Evolutionary conservation across 2,888 invertebrate genomes (phyloP).

Genomic region (Lithosia quadra): DNA sequence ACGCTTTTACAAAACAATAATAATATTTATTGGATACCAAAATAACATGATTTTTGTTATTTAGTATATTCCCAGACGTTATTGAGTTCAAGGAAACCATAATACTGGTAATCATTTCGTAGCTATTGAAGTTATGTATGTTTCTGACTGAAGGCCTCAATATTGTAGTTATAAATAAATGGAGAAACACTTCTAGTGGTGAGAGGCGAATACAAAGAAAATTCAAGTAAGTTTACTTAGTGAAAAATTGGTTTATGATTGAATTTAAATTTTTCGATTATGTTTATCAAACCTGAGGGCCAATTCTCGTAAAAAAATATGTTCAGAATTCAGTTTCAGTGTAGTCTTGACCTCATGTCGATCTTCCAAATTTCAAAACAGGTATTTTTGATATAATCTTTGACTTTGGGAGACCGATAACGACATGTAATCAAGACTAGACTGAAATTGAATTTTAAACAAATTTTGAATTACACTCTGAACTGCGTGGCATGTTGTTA

Average conservation of each 20-base stretch:
- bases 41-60: slow-evolving; percentile 33
- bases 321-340: too few relatives aligned
- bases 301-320: too few relatives aligned
- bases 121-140: not conserved
- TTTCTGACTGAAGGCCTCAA: not conserved
- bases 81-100: not conserved
- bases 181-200: not conserved
- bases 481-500: too few relatives aligned
- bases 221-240: not conserved
- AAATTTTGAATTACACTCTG: too few relatives aligned
- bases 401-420: too few relatives aligned
- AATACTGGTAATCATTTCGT: not conserved
- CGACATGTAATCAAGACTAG: too few relatives aligned
- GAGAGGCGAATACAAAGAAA: not conserved
- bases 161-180: not conserved
- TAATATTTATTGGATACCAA: slow-evolving; percentile 46
- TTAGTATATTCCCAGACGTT: not conserved
- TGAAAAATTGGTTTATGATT: not conserved
- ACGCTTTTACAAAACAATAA: slow-evolving; percentile 50
- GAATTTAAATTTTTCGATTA: not conserved
- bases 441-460: too few relatives aligned
- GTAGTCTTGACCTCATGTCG: too few relatives aligned
- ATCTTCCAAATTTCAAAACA: too few relatives aligned
- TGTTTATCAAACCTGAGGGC: not conserved
- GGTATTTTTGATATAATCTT: too few relatives aligned